Base-by-base conservation (phyloP, 2,888 invertebrate species). In the Cylloceria caligata region DNA sequence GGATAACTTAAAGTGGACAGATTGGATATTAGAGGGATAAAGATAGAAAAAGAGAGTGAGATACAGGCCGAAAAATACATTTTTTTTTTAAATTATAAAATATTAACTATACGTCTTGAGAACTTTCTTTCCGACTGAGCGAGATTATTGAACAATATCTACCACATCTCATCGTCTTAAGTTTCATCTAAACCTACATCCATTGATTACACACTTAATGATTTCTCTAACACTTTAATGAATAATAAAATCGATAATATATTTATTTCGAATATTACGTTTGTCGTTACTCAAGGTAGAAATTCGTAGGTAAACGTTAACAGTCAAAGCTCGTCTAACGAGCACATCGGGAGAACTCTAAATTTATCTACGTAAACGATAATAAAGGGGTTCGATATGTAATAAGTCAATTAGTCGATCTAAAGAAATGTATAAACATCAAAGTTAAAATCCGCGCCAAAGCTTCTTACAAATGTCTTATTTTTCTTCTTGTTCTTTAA, bases 231-330 rank as follows among this genome's bases (percentile, higher is more conserved):
- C 34, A 82, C 57, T 65, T 34, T 39, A 49, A 71, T 62, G 30
- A 72, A 71, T 75, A 49, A 73, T 57, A 82, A 77, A 77, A 69
- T 77, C 55, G 55, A 49, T 45, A 49, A 9, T 47, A n/a, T 16
- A 73, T 30, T 42, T 62, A 64, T 62, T 24, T 9, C 19, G 24
- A 24, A 60, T 42, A 21, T 49, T 16, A n/a, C 16, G 9, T 55
- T 69, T 68, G 27, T 55, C 16, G 30, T 36, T 47, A 65, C 47
- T 68, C 75, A 75, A 79, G 69, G 81, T 83, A 83, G 76, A 84
- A 84, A 83, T 83, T 74, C 60, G 45, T 84, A 81, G 71, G 68
- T 78, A 65, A 77, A 82, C 62, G 67, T 47, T 69, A 47, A 78
- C 69, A 71, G 65, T 77, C 16, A 67, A 74, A 49, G 34, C 55